Percentiles rank a stretch among this genome's conserved stretches.
These are phyloP conservation scores for Scartelaos histophorus DNA, from an alignment of 2,113 vertebrate species.

Conservation along the genomic window DNA sequence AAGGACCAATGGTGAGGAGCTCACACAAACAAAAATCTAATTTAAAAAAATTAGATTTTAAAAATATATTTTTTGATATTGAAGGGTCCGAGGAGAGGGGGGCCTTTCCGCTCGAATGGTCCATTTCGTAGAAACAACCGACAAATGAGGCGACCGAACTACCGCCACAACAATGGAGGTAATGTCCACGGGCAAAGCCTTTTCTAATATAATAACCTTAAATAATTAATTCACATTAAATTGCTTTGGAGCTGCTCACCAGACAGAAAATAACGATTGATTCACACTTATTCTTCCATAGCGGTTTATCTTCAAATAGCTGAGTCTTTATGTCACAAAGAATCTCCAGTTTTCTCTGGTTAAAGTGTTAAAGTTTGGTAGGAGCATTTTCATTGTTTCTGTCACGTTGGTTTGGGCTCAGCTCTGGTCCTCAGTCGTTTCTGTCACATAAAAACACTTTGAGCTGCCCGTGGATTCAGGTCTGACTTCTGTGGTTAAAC, in stretches of 20 bases:
- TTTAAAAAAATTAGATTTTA: too few relatives aligned
- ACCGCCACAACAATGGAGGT: slow-evolving; percentile 45
- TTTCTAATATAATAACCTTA: neutral
- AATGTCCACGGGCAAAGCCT: too few relatives aligned
- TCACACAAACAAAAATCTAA: neutral
- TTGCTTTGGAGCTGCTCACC: too few relatives aligned
- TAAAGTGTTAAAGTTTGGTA: neutral
- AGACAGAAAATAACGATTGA: neutral
- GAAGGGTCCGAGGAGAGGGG: slow-evolving; percentile 45
- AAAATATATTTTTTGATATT: too few relatives aligned
- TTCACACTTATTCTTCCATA: neutral
- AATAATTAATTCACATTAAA: too few relatives aligned
- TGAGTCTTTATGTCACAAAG: neutral
- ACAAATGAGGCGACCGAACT: slow-evolving; percentile 37
- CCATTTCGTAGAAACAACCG: slow-evolving; percentile 42
- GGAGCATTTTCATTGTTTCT: neutral
- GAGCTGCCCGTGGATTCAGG: too few relatives aligned
- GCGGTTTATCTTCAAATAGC: neutral
- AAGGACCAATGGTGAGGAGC: slow-evolving; percentile 41
- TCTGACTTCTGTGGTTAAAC: too few relatives aligned
- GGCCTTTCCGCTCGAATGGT: slow-evolving; percentile 13
- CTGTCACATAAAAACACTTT: neutral
- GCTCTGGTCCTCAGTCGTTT: neutral
- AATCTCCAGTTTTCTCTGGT: neutral
- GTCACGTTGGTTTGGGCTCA: neutral